phyloP scores from a whole-genome alignment of 2,797 vertebrate genomes.

The Galaxias olidus region DNA sequence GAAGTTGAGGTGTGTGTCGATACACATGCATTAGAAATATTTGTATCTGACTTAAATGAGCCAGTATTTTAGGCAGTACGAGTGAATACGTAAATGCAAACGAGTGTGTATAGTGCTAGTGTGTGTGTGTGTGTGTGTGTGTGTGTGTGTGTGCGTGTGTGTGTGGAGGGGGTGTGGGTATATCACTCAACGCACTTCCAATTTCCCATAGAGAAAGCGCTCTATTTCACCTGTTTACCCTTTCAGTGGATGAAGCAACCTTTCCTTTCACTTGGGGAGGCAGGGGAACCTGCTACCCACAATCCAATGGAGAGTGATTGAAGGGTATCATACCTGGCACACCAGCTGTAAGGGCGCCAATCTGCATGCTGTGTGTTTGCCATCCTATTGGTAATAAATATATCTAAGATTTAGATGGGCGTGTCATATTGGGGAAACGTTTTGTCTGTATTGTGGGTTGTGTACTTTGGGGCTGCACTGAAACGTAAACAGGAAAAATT shows the following conservation, averaged over 20 bases:
- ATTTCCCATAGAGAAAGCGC: conserved; percentile 28
- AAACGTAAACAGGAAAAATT: too few species aligned
- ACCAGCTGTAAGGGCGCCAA: conserved; percentile 24
- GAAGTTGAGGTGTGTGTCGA: conserved; percentile 41
- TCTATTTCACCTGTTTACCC: conserved; percentile 33
- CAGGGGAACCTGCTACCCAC: conserved; percentile 58
- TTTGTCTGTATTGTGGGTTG: background rate
- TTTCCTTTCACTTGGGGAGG: conserved; percentile 36
- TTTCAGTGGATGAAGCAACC: conserved; percentile 29
- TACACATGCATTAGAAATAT: background rate
- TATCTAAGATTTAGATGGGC: too few species aligned
- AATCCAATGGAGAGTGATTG: conserved; percentile 36
- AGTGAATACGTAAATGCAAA: background rate
- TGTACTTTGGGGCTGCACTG: too few species aligned
- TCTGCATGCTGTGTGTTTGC: background rate
- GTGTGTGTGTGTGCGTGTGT: too few species aligned
- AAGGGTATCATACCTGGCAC: conserved; percentile 39
- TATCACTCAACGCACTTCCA: conserved; percentile 7
- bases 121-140: too few species aligned
- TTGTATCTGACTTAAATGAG: conserved; percentile 1
- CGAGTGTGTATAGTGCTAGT: conserved; percentile 16
- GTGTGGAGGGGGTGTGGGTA: background rate
- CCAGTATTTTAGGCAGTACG: too few species aligned
- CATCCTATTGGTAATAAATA: too few species aligned
- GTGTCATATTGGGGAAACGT: conserved; percentile 1